These are phyloP conservation scores for Serripes groenlandicus DNA, from an alignment of 2,888 invertebrate genomes.

Conservation along the genomic window DNA sequence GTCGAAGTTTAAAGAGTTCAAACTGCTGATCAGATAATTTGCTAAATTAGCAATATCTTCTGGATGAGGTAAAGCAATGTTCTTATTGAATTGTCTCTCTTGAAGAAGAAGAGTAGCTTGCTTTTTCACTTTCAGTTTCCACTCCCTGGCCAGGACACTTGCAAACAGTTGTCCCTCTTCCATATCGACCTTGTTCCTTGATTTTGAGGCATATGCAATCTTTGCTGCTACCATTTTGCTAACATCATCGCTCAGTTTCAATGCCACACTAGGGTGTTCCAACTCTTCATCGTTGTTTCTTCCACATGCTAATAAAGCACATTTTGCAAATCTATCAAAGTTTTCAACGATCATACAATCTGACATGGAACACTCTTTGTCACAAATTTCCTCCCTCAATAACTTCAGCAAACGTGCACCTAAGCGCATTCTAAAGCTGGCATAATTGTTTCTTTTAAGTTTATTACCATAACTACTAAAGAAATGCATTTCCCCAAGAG, in stretches of 20 bases:
- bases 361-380: neutral
- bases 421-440: slow-evolving; percentile 44
- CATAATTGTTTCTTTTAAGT: slow-evolving; percentile 29
- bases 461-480: slow-evolving; percentile 12
- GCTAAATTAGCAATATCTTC: slow-evolving; percentile 42
- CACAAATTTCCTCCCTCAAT: slow-evolving; percentile 17
- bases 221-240: slow-evolving; percentile 28
- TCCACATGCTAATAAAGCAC: slow-evolving; percentile 26
- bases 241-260: slow-evolving; percentile 32
- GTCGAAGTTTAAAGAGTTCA: slow-evolving; percentile 9
- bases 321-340: slow-evolving; percentile 32
- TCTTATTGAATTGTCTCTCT: slow-evolving; percentile 37
- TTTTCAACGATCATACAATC: slow-evolving; percentile 23
- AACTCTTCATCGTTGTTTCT: slow-evolving; percentile 22
- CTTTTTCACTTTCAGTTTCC: slow-evolving; percentile 31
- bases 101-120: slow-evolving; percentile 13
- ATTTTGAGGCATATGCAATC: slow-evolving; percentile 11
- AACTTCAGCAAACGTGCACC: slow-evolving; percentile 32
- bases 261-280: slow-evolving; percentile 27
- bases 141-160: slow-evolving; percentile 11
- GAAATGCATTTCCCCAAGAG: slow-evolving; percentile 30
- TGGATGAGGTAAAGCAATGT: slow-evolving; percentile 15
- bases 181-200: neutral
- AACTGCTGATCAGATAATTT: slow-evolving; percentile 21
- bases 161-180: slow-evolving; percentile 18